Conservation (phyloP, 2,113 vertebrate genomes). For the Potamarius usumacintae region DNA sequence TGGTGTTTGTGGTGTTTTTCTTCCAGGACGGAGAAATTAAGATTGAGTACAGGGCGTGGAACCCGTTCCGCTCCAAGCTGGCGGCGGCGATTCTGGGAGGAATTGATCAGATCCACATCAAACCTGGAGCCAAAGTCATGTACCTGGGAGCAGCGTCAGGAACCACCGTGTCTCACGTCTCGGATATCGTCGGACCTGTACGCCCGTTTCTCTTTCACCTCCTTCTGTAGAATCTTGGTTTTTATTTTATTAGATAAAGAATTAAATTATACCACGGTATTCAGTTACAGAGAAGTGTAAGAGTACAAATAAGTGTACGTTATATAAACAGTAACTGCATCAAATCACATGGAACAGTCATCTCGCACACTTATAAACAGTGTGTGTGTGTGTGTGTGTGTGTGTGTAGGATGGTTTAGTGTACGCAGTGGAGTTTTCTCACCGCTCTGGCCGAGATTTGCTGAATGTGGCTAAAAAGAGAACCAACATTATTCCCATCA, state of each 20-base stretch:
- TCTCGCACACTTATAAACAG: background rate
- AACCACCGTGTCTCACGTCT: slow-evolving; percentile 91
- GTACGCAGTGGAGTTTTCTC: slow-evolving; percentile 92
- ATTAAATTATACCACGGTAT: background rate
- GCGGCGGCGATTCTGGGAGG: slow-evolving; percentile 90
- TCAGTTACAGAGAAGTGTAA: background rate
- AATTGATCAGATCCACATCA: slow-evolving; percentile 91
- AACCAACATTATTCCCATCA: slow-evolving; percentile 93
- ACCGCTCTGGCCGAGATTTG: slow-evolving; percentile 88
- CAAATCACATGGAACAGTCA: background rate
- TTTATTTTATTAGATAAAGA: background rate
- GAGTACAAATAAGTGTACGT: background rate
- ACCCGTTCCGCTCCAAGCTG: slow-evolving; percentile 91
- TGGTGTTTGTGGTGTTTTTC: background rate
- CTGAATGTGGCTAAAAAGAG: slow-evolving; percentile 93
- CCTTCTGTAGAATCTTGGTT: background rate
- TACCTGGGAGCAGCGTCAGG: slow-evolving; percentile 91
- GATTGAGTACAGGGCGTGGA: slow-evolving; percentile 92
- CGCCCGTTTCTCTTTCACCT: slow-evolving; percentile 47
- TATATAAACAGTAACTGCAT: no score
- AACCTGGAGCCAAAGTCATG: slow-evolving; percentile 84
- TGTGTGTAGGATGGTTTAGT: slow-evolving; percentile 83
- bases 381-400: slow-evolving; percentile 1
- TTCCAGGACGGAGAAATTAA: slow-evolving; percentile 85
- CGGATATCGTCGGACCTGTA: slow-evolving; percentile 89